These are phyloP conservation scores for Apomyelois bistriatella DNA, from an alignment of 2,888 invertebrate species.

Conservation along the genomic window DNA sequence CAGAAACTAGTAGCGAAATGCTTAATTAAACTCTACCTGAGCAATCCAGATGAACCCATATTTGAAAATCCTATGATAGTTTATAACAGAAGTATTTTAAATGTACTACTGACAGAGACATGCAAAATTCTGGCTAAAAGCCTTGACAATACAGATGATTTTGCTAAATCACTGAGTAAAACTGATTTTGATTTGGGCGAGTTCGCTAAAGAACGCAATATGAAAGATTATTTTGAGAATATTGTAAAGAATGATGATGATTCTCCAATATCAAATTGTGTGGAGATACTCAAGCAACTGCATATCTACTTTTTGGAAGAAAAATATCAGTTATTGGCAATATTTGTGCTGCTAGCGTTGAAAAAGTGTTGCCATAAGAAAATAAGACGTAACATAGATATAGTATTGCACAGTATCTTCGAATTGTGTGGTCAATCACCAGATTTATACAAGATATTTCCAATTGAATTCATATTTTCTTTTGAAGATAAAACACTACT, in stretches of 20 bases:
- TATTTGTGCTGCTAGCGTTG: slow-evolving; percentile 55
- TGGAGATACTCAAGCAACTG: slow-evolving; percentile 53
- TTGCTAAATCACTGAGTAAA: slow-evolving; percentile 52
- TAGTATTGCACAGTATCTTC: slow-evolving; percentile 51
- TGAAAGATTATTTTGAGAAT: slow-evolving; percentile 41
- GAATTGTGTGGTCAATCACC: slow-evolving; percentile 63
- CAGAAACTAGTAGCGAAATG: slow-evolving; percentile 49
- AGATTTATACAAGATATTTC: slow-evolving; percentile 63
- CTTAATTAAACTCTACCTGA: slow-evolving; percentile 44
- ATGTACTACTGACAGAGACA: slow-evolving; percentile 51
- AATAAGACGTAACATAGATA: slow-evolving; percentile 48
- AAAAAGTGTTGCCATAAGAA: slow-evolving; percentile 62
- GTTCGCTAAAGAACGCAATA: slow-evolving; percentile 42
- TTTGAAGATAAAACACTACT: slow-evolving; percentile 48
- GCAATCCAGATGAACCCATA: slow-evolving; percentile 33
- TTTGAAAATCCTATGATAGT: slow-evolving; percentile 41
- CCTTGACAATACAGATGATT: slow-evolving; percentile 46
- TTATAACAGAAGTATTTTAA: slow-evolving; percentile 49
- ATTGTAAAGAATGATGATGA: slow-evolving; percentile 36
- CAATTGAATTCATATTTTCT: slow-evolving; percentile 54
- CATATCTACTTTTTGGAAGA: slow-evolving; percentile 62
- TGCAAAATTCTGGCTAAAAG: slow-evolving; percentile 48
- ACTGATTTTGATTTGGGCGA: slow-evolving; percentile 44
- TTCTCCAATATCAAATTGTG: slow-evolving; percentile 32
- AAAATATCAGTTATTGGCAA: slow-evolving; percentile 56